phyloP scores from a whole-genome alignment of 2,797 vertebrate genomes.

The Centroberyx gerrardi region DNA sequence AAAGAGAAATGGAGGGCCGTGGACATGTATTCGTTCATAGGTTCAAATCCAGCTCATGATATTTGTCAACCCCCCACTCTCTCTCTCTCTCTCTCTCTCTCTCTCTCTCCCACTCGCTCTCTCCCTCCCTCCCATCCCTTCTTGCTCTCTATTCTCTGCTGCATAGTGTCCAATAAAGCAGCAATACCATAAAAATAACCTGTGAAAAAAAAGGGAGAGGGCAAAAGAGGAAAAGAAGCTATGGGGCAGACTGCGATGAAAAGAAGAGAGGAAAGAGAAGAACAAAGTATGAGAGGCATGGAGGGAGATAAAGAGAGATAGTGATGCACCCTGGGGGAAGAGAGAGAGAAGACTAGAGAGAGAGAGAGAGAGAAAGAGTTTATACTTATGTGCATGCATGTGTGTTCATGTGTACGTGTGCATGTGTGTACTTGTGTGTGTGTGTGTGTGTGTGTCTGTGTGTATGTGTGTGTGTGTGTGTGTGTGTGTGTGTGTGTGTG shows the following conservation, averaged over 20 bases:
- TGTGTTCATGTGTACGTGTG: conserved; percentile 11
- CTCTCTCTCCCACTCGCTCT: neutral
- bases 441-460: conserved; percentile 24
- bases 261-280: conserved; percentile 20
- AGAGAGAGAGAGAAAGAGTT: neutral
- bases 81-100: no score
- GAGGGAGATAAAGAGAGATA: conserved; percentile 39
- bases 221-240: neutral
- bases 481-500: conserved; percentile 20
- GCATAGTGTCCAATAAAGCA: conserved; percentile 19
- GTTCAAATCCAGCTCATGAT: neutral
- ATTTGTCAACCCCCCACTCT: no score
- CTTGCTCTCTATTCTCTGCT: conserved; percentile 4
- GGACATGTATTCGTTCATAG: neutral
- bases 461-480: conserved; percentile 1
- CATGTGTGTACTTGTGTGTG: conserved; percentile 21
- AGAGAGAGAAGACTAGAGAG: neutral
- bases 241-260: neutral
- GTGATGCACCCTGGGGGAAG: conserved; percentile 50
- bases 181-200: conserved; percentile 34
- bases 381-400: conserved; percentile 5
- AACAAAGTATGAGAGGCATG: conserved; percentile 36
- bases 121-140: neutral
- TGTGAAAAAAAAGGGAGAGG: conserved; percentile 16
- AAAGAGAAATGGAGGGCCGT: neutral